Percentiles rank a stretch among this genome's conserved stretches.
Evolutionary conservation across 2,113 vertebrate species (phyloP).

Genomic region (Trichomycterus rosablanca): DNA sequence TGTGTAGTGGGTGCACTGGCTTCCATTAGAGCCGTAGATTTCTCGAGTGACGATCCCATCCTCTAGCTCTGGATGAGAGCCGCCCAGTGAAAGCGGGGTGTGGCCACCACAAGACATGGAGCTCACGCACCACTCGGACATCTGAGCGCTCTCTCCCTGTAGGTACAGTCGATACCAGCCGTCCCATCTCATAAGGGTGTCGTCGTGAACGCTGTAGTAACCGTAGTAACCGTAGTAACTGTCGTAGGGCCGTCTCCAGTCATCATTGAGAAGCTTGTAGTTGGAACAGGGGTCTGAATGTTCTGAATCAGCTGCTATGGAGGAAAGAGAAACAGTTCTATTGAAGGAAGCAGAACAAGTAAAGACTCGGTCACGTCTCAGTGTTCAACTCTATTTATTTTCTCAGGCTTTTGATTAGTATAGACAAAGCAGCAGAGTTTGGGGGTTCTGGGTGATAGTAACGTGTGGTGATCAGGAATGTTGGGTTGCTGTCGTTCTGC

Average conservation of each 20-base stretch:
- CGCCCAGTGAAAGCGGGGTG: constrained; percentile 11
- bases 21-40: neutral
- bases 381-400: too few relatives aligned
- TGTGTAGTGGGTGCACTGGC: constrained; percentile 5
- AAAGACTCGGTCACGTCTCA: too few relatives aligned
- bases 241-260: constrained; percentile 27
- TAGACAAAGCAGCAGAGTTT: too few relatives aligned
- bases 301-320: neutral
- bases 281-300: constrained; percentile 8
- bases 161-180: constrained; percentile 29
- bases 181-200: neutral
- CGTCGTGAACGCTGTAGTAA: constrained; percentile 14
- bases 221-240: neutral
- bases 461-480: too few relatives aligned
- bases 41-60: constrained; percentile 24
- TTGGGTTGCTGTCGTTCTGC: too few relatives aligned
- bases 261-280: constrained; percentile 11
- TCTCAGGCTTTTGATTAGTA: too few relatives aligned
- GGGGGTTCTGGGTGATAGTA: too few relatives aligned
- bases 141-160: constrained; percentile 20
- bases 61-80: neutral
- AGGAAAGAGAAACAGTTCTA: neutral
- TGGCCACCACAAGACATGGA: constrained; percentile 26
- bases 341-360: neutral
- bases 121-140: constrained; percentile 24